These are phyloP conservation scores for Clavelina lepadiformis DNA, from an alignment of 23 tunicate genomes.

Conservation along the genomic window DNA sequence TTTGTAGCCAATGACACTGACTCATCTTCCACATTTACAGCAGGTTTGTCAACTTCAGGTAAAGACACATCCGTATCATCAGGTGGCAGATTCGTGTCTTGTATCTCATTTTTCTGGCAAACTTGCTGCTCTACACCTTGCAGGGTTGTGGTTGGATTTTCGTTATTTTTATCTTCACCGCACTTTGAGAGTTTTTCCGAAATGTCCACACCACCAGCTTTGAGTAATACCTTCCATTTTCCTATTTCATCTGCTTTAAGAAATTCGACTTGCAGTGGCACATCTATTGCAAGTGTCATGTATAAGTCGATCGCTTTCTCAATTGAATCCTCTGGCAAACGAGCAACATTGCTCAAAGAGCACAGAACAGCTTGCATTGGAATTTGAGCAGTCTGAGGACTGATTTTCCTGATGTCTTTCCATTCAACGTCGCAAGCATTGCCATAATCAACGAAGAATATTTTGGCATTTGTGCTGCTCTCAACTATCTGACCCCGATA, in stretches of 20 bases:
- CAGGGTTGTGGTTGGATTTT: background rate
- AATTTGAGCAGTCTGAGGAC: constrained; percentile 7
- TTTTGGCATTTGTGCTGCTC: background rate
- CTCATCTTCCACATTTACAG: no score
- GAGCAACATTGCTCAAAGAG: background rate
- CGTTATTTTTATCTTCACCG: background rate
- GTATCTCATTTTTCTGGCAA: background rate
- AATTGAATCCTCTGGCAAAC: background rate
- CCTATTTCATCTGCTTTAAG: background rate
- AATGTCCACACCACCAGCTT: background rate
- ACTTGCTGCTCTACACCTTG: background rate
- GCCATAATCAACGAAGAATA: constrained; percentile 80
- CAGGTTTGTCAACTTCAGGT: no score
- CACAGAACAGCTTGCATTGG: constrained; percentile 49
- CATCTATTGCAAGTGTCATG: background rate
- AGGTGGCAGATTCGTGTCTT: background rate
- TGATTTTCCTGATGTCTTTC: constrained; percentile 7
- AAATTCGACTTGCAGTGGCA: background rate
- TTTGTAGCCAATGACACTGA: no score
- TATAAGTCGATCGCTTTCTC: constrained; percentile 12
- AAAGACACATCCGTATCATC: background rate
- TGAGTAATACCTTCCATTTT: constrained; percentile 19
- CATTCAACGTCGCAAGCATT: constrained; percentile 30
- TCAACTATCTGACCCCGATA: constrained; percentile 43
- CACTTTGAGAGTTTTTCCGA: constrained; percentile 5